Percentiles rank a stretch among this genome's conserved stretches.
Conservation (phyloP, 2,113 vertebrate genomes). For the Pithys albifrons region DNA sequence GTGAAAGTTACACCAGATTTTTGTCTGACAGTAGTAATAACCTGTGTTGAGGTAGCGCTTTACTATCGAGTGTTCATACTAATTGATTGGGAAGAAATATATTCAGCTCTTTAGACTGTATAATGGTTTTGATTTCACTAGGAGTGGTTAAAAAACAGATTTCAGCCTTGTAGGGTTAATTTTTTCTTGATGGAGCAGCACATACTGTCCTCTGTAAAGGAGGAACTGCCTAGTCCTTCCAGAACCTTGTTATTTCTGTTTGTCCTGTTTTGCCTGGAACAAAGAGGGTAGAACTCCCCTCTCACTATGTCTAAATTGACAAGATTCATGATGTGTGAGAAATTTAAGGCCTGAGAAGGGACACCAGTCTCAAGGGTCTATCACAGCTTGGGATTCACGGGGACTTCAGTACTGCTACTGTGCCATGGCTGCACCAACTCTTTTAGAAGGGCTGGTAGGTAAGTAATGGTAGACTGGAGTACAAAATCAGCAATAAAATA, state of each 20-base stretch:
- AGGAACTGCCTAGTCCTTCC: background rate
- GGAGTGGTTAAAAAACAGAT: slow-evolving; percentile 3
- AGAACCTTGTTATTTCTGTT: background rate
- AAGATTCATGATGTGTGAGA: background rate
- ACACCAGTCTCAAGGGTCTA: background rate
- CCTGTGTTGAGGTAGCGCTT: background rate
- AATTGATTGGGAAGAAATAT: background rate
- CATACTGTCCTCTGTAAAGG: background rate
- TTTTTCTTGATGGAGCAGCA: background rate
- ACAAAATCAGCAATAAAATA: background rate
- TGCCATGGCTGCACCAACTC: background rate
- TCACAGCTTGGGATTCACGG: background rate
- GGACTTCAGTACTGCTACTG: background rate
- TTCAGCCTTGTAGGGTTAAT: slow-evolving; percentile 1
- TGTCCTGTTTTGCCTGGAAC: background rate
- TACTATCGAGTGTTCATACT: background rate
- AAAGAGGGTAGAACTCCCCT: background rate
- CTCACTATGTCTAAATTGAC: background rate
- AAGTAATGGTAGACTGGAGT: background rate
- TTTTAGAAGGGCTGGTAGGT: background rate
- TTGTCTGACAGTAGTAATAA: background rate
- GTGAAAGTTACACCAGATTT: background rate
- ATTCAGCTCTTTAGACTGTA: background rate
- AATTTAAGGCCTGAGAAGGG: background rate
- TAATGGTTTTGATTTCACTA: background rate